These are phyloP conservation scores for Corvus hawaiiensis DNA, from an alignment of 2,113 vertebrate species.

Conservation along the genomic window DNA sequence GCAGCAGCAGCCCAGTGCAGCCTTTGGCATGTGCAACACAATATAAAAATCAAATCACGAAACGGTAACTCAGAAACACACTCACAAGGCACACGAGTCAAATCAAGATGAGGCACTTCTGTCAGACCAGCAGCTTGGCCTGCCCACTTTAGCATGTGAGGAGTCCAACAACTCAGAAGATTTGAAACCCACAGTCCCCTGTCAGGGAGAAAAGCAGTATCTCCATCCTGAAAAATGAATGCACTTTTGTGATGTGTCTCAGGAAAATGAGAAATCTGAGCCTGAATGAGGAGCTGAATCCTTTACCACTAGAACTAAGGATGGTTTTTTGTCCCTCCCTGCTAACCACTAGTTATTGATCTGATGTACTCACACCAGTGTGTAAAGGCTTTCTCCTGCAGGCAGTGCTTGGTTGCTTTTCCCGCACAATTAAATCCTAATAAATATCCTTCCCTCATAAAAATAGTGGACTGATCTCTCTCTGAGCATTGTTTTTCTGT, in stretches of 20 bases:
- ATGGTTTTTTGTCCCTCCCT: background rate
- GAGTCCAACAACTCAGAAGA: background rate
- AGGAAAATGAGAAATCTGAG: background rate
- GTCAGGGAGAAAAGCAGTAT: background rate
- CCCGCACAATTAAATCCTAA: background rate
- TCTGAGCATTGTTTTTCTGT: background rate
- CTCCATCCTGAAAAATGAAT: background rate
- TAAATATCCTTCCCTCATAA: background rate
- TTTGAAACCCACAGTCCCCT: background rate
- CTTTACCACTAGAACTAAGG: background rate
- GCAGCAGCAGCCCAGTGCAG: background rate
- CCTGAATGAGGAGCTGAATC: background rate
- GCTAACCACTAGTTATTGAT: background rate
- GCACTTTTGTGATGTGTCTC: background rate
- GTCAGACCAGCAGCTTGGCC: background rate
- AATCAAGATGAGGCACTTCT: background rate
- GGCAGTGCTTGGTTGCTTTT: background rate
- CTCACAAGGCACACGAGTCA: background rate
- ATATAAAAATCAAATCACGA: background rate
- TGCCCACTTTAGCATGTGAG: background rate
- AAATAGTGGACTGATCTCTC: background rate
- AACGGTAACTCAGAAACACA: background rate
- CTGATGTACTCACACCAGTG: background rate
- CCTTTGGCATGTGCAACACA: background rate
- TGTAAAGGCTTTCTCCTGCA: background rate